Evolutionary conservation across 53 echinoderm and acorn worm genomes (phyloP), one percentile per base, ranked within the genome.

Genomic region (Antedon mediterranea): DNA sequence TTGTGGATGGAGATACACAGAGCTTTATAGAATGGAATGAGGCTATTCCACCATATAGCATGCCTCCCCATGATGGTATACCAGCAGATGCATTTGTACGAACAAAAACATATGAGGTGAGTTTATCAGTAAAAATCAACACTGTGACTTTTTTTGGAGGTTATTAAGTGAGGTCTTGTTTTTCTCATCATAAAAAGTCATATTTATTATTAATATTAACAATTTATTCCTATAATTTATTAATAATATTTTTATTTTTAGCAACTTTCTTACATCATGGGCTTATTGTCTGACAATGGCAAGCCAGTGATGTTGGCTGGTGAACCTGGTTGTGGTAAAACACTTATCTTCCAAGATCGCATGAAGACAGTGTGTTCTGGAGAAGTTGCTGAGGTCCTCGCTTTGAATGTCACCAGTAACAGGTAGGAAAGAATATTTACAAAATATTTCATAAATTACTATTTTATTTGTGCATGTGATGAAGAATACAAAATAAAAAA

Each of bases 1-100:
- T 95, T 83, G 87, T 95, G 32, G 97, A 95, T 71, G 86, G 97
- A 33, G 92, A 95, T 73, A 77, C 84, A 13, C 83, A 88, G n/a
- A 89, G 90, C 71, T 84, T 84, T 71, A 81, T 92, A 3, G 85
- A 86, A 77, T 92, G 97, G 92, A 74, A 43, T 11, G 92, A 91
- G 75, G 97, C 97, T 73, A 89, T 95, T 31, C 89, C 97, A 43
- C 91, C 89, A 75, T 95, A 95, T 79, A 95, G 97, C 75, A 95
- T 95, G 97, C 97, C 97, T 72, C 92, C 97, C 73, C 97, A 95
- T 81, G 92, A 95, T 84, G 97, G 97, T 44, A 92, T 95, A 33
- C 91, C 97, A 32, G 89, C 80, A 0, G 97, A 95, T 84, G 97
- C 91, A 6, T 95, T 89, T 76, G 97, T 95, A 0, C 89, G 92